phyloP scores from a whole-genome alignment of 1,140 invertebrate species.

The Schlechtendalia chinensis region DNA sequence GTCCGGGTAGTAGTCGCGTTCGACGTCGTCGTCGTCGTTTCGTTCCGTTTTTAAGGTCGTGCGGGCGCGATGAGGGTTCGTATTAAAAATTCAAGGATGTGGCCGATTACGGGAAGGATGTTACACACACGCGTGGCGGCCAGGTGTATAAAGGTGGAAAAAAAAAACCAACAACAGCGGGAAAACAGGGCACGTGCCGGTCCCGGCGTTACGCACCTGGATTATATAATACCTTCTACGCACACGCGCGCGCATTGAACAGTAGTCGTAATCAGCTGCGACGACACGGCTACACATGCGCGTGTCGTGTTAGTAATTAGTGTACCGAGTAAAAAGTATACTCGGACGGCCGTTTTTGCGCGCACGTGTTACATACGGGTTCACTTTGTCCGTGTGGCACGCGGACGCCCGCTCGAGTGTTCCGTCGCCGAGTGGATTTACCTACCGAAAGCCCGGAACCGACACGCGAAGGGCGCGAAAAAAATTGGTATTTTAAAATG shows the following conservation, averaged over 20 bases:
- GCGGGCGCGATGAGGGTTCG: slow-evolving; percentile 25
- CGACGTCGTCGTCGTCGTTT: no score
- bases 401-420: no score
- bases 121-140: background rate
- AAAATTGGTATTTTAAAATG: no score
- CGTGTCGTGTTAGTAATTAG: background rate
- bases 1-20: no score
- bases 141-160: background rate
- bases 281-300: background rate
- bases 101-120: slow-evolving; percentile 31
- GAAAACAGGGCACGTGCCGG: slow-evolving; percentile 29
- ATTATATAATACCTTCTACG: background rate
- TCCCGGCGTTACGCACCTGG: slow-evolving; percentile 44
- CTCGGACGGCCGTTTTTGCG: no score
- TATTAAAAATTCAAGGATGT: slow-evolving; percentile 39
- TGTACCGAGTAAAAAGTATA: no score
- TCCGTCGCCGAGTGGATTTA: no score
- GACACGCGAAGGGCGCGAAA: no score
- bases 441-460: no score
- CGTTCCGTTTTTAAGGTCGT: background rate
- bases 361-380: no score
- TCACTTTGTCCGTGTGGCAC: no score
- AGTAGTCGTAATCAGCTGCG: slow-evolving; percentile 23
- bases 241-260: background rate
- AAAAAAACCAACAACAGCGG: background rate